Conservation (phyloP, 2,888 invertebrate species). For the Ichneumoninae sp. region DNA sequence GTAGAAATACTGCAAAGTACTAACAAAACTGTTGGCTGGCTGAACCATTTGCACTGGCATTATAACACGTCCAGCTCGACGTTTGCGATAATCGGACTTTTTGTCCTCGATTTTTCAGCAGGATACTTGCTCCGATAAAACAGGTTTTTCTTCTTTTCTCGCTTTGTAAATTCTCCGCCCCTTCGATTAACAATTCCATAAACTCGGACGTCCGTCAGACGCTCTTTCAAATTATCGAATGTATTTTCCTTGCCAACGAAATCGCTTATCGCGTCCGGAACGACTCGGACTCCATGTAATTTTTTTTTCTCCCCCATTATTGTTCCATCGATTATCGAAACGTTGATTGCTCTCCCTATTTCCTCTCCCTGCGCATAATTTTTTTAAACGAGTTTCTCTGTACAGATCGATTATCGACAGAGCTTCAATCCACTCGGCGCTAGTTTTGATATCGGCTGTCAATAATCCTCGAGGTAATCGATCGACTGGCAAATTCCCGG, state of each 20-base stretch:
- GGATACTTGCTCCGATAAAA: background rate
- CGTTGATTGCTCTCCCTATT: background rate
- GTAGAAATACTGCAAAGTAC: constrained; percentile 33
- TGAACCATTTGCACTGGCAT: background rate
- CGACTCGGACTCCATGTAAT: background rate
- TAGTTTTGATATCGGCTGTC: constrained; percentile 37
- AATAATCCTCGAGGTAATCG: constrained; percentile 47
- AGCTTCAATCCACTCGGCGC: constrained; percentile 28
- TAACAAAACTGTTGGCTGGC: constrained; percentile 20
- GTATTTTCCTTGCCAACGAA: background rate
- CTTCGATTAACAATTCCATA: background rate
- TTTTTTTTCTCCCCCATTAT: constrained; percentile 12
- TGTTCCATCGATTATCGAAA: constrained; percentile 13
- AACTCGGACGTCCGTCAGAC: background rate
- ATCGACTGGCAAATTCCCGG: constrained; percentile 50
- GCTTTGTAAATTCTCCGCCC: background rate
- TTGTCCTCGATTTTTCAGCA: background rate
- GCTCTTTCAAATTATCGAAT: constrained; percentile 33
- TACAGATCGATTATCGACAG: background rate
- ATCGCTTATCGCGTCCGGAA: background rate
- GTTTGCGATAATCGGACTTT: constrained; percentile 47
- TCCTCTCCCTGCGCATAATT: background rate
- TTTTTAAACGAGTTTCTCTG: constrained; percentile 6
- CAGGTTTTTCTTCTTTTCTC: background rate
- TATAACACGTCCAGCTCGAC: constrained; percentile 16